Percentiles rank a stretch among this genome's conserved stretches.
Evolutionary conservation across 2,113 vertebrate genomes (phyloP).

Genomic region (Brachionichthys hirsutus): DNA sequence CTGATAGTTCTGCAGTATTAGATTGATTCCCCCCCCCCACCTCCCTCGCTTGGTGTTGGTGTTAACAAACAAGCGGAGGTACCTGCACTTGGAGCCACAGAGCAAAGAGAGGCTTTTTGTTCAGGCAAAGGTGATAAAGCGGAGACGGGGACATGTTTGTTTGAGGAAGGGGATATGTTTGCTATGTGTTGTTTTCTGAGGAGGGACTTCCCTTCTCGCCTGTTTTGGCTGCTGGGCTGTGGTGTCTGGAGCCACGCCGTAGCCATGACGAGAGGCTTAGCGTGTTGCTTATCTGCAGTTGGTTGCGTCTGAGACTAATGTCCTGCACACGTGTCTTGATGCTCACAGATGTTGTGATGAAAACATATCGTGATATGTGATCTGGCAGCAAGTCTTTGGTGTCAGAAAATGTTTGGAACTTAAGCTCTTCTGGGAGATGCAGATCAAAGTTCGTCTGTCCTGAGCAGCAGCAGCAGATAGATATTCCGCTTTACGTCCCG

Average conservation of each 20-base stretch:
- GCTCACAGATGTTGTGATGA: constrained; percentile 6
- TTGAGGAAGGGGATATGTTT: constrained; percentile 66
- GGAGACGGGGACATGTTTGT: constrained; percentile 65
- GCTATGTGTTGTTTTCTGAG: constrained; percentile 55
- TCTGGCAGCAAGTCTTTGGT: too few relatives aligned
- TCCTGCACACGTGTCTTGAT: constrained; percentile 2
- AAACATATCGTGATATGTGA: not conserved
- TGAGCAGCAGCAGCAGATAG: too few relatives aligned
- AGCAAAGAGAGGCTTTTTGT: constrained; percentile 66
- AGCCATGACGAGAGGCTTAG: constrained; percentile 29
- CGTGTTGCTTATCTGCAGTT: constrained; percentile 30
- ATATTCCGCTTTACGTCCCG: too few relatives aligned
- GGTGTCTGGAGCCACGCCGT: constrained; percentile 19
- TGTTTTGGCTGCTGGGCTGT: constrained; percentile 27
- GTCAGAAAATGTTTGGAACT: too few relatives aligned
- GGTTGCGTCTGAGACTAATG: constrained; percentile 7
- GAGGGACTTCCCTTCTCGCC: constrained; percentile 38
- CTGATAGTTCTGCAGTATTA: constrained; percentile 93
- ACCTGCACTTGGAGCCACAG: constrained; percentile 74
- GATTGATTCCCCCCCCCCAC: constrained; percentile 84
- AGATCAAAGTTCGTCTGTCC: too few relatives aligned
- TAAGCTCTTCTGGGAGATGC: too few relatives aligned
- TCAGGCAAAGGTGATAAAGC: constrained; percentile 62
- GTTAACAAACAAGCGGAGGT: constrained; percentile 89
- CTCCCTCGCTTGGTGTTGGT: constrained; percentile 77